Evolutionary conservation across 1,140 invertebrate genomes (phyloP), one percentile per base, ranked within the genome.

Genomic region (Zaprionus tsacasi): DNA sequence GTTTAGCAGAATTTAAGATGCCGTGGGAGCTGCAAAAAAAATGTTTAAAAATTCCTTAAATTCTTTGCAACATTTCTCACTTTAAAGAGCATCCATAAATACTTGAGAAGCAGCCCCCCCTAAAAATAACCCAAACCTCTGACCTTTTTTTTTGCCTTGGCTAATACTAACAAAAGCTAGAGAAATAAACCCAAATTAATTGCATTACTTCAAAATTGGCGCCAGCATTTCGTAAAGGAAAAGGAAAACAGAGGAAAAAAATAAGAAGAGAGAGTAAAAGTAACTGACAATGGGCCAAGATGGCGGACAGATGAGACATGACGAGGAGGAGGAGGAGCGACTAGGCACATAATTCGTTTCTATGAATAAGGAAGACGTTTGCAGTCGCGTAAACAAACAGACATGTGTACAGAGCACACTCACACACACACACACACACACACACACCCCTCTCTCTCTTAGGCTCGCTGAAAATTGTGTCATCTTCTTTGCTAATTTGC

Each of bases 401-500:
- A 38, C 13, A 50, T 50, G 17, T 50, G 45, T 12, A 50, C 45
- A 25, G 1, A 15, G 40, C 7, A 50, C 17, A 50, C 8, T 21
- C 45, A 25, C 10, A 25, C 45, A 13, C 12, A 38, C 13, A 17
- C 11, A 25, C 40, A 15, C 8, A 15, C 6, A 12, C n/a, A n/a
- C n/a, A n/a, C n/a, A n/a, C n/a, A n/a, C n/a, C 17, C 10, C 3
- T 35, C 30, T 48, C 21, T 21, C 21, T 21, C 21, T 21, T 2
- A 1, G 1, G 15, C 36, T 38, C 35, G 35, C 36, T 25, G 43
- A 58, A 43, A 74, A 40, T 27, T 70, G 59, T 70, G 67, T 64
- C 59, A 64, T 58, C 67, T 17, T 70, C 72, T 64, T 21, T 75
- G 59, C 72, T 75, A 75, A 75, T 75, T 75, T 70, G 59, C 55